phyloP scores from a whole-genome alignment of 2,888 invertebrate genomes.

The Xylocampa areola region DNA sequence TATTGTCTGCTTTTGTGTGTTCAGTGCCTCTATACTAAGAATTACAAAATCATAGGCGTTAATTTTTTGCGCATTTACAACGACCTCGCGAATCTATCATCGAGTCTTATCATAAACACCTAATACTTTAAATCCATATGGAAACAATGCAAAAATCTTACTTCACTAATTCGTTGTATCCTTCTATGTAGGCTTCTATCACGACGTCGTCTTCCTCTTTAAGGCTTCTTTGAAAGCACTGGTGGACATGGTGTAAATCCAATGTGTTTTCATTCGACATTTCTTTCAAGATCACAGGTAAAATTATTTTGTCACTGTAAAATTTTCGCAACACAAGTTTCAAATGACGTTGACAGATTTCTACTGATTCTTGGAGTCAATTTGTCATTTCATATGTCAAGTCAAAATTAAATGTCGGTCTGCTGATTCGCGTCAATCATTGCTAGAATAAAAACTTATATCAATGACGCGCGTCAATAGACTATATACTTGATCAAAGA shows the following conservation, averaged over 20 bases:
- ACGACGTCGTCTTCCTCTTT: slow-evolving; percentile 93
- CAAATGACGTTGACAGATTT: slow-evolving; percentile 17
- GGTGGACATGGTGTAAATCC: slow-evolving; percentile 85
- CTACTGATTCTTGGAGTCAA: background rate
- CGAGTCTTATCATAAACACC: slow-evolving; percentile 39
- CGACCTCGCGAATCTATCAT: slow-evolving; percentile 26
- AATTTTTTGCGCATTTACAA: slow-evolving; percentile 7
- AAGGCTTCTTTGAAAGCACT: slow-evolving; percentile 91
- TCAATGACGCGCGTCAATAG: no score
- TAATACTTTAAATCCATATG: slow-evolving; percentile 66
- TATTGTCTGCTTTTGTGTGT: background rate
- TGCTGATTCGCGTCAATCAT: no score
- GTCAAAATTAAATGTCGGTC: no score
- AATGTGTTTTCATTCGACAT: slow-evolving; percentile 85
- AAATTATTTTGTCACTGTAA: slow-evolving; percentile 21
- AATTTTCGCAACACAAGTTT: slow-evolving; percentile 20
- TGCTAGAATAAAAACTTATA: no score
- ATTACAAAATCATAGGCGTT: background rate
- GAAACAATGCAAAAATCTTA: slow-evolving; percentile 80
- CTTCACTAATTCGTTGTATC: slow-evolving; percentile 95
- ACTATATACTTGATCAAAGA: no score
- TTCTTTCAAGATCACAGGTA: slow-evolving; percentile 62
- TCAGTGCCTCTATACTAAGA: background rate
- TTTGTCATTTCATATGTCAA: background rate
- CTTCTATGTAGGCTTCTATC: slow-evolving; percentile 93